Evolutionary conservation across 2,797 vertebrate genomes (phyloP).

Genomic region (Cheirogaleus major): DNA sequence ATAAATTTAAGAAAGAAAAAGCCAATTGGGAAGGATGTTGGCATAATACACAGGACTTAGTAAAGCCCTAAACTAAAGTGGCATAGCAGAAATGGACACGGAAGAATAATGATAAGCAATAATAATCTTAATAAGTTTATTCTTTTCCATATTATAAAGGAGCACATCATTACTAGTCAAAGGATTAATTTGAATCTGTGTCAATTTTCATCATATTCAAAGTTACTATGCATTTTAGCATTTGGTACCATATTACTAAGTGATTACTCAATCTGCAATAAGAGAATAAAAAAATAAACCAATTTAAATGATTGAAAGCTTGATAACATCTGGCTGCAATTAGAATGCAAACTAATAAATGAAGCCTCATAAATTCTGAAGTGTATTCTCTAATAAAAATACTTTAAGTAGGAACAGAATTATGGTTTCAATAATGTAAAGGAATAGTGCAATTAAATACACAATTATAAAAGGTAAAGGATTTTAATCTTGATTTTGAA

Average conservation of each 20-base stretch:
- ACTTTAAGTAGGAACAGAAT: conserved; percentile 54
- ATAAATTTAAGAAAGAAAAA: conserved; percentile 42
- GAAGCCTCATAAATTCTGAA: conserved; percentile 56
- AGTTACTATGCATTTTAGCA: not conserved
- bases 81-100: not conserved
- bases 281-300: conserved; percentile 79
- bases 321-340: conserved; percentile 51
- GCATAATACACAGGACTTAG: not conserved
- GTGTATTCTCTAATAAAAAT: conserved; percentile 46
- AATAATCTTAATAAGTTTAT: conserved; percentile 41
- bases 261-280: conserved; percentile 84
- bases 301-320: conserved; percentile 61
- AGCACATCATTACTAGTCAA: conserved; percentile 14
- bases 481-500: conserved; percentile 37
- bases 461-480: conserved; percentile 28
- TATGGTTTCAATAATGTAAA: conserved; percentile 51
- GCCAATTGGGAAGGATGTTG: not conserved
- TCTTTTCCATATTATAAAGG: not conserved
- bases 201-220: conserved; percentile 30
- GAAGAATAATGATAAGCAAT: conserved; percentile 23
- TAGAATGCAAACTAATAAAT: conserved; percentile 63
- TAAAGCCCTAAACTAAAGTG: not conserved
- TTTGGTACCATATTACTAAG: conserved; percentile 64
- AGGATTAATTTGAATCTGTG: conserved; percentile 14
- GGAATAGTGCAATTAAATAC: conserved; percentile 29